Evolutionary conservation across 1,140 invertebrate genomes (phyloP).

Genomic region (Apocrypta bakeri): DNA sequence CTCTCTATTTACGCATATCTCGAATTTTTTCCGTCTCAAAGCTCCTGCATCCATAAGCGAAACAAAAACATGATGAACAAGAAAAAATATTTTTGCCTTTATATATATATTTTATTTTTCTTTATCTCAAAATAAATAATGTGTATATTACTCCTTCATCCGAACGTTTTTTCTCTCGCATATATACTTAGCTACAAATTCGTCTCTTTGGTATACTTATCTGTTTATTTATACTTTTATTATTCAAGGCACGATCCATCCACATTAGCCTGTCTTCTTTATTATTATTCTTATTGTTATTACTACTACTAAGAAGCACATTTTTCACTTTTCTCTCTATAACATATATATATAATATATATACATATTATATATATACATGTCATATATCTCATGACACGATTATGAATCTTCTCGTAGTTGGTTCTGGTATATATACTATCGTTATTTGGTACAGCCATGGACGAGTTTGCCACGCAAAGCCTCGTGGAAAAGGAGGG

Average conservation of each 20-base stretch:
- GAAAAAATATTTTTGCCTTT: not conserved
- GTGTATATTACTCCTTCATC: constrained; percentile 34
- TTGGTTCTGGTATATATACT: not conserved
- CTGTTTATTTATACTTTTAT: constrained; percentile 46
- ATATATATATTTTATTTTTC: constrained; percentile 29
- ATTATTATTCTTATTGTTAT: not conserved
- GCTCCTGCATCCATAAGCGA: not conserved
- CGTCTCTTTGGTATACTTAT: constrained; percentile 28
- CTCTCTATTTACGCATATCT: not conserved
- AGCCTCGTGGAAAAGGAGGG: not conserved
- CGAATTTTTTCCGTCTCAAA: not conserved
- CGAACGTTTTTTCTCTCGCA: constrained; percentile 21
- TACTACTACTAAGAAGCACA: constrained; percentile 9
- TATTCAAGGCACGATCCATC: constrained; percentile 51
- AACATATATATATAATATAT: too few relatives aligned
- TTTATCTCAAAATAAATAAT: constrained; percentile 35
- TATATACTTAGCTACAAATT: constrained; percentile 26
- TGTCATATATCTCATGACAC: too few relatives aligned
- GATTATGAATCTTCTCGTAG: not conserved
- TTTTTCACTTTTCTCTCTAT: constrained; percentile 1
- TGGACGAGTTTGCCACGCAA: constrained; percentile 9
- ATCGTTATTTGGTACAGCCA: constrained; percentile 2
- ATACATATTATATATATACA: too few relatives aligned
- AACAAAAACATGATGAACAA: too few relatives aligned
- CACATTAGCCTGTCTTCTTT: constrained; percentile 25